Evolutionary conservation across 2,113 vertebrate species (phyloP), one percentile per base, ranked within the genome.

Genomic region (Chamaea fasciata): DNA sequence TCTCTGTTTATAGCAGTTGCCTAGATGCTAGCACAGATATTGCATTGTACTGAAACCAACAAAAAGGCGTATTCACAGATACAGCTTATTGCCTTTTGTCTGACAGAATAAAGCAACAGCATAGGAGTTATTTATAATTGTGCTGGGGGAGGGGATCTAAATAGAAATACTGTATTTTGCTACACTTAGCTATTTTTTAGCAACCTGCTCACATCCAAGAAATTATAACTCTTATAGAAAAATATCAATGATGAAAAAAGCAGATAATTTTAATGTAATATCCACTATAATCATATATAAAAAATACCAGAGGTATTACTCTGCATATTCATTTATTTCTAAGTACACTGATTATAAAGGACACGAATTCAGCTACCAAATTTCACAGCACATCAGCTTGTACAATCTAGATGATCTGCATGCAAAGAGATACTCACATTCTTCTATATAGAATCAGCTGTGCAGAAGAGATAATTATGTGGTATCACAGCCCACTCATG

Each of bases 1-100:
- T 75, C 52, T 55, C 70, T 77, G 70, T 89, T 95, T 95, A 68
- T n/a, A 93, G 75, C 56, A 67, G 77, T 84, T 93, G 49, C 86
- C 64, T 83, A 82, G 77, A 97, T 96, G 88, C 35, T 79, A 90
- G 75, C 76, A 96, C 88, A 97, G 76, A 92, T 69, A 91, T 2
- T 49, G 67, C 70, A 90, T 90, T 97, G 90, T 94, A 90, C 67
- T 50, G 63, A 95, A 94, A 83, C 35, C 35, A 95, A 97, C 70
- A 97, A 83, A 96, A 94, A 87, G 56, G 67, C 27, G 3, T 52
- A 95, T 94, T 95, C 79, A 95, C 57, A 87, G 44, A 94, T 57
- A 83, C 39, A 96, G 74, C 93, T 93, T 81, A 88, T 35, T 92
- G 94, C 67, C 75, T 83, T 96, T 94, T 96, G 91, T 95, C 81